A percentile compares a stretch with the other conserved stretches of the same genome.
Evolutionary conservation across 2,797 vertebrate species (phyloP).

Genomic region (Crocidura indochinensis): DNA sequence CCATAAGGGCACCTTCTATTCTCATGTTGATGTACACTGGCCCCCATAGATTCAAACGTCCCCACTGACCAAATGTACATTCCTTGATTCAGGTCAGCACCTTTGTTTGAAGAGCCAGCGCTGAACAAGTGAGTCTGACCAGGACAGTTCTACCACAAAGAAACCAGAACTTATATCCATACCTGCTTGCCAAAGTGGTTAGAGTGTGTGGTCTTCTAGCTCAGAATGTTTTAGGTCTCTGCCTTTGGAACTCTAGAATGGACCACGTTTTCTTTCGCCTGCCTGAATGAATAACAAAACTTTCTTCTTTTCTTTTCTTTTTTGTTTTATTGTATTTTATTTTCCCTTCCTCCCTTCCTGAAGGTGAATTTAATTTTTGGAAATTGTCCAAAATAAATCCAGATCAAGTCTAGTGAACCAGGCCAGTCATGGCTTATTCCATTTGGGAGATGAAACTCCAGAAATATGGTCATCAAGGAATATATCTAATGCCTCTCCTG

Average conservation of each 20-base stretch:
- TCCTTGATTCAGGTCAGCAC: constrained; percentile 75
- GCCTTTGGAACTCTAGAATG: too few relatives aligned
- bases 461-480: constrained; percentile 54
- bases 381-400: constrained; percentile 39
- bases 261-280: too few relatives aligned
- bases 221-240: not conserved
- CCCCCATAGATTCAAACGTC: constrained; percentile 71
- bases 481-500: not conserved
- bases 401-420: not conserved
- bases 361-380: constrained; percentile 28
- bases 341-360: too few relatives aligned
- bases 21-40: constrained; percentile 66
- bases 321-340: too few relatives aligned
- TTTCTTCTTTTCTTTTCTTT: too few relatives aligned
- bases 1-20: constrained; percentile 64
- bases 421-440: constrained; percentile 34
- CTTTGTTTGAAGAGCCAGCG: constrained; percentile 58
- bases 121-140: constrained; percentile 33
- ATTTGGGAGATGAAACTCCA: constrained; percentile 48
- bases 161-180: not conserved
- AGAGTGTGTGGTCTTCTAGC: too few relatives aligned
- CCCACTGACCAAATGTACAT: constrained; percentile 73
- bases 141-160: constrained; percentile 71
- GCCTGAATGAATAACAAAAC: too few relatives aligned
- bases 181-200: not conserved